Base-by-base conservation (phyloP, 2,113 vertebrate species). In the Acanthochromis polyacanthus region DNA sequence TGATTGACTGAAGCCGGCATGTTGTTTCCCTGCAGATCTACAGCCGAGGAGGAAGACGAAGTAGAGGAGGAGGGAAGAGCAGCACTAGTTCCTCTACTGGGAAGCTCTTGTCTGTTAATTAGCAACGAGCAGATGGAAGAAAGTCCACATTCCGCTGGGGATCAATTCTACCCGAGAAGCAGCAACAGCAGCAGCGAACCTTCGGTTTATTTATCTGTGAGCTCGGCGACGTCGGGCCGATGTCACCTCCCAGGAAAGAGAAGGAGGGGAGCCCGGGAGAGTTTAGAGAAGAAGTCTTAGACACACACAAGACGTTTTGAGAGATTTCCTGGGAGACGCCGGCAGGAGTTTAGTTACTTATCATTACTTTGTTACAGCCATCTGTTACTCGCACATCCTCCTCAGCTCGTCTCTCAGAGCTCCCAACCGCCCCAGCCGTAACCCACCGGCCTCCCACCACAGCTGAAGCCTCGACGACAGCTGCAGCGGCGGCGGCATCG, bases 81-180 rank as follows among this genome's bases (percentile, higher is more conserved):
- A 46, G 80, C 78, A 67, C 69, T 58, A 64, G 77, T 61, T 80
- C 51, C 73, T 89, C 88, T 90, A 79, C 60, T 69, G 90, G 88
- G 91, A 90, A 75, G 57, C 86, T 82, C 83, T 84, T 83, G 90
- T 90, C 89, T 93, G 92, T 93, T 94, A 94, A 94, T 94, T 94
- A 93, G 93, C 71, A 62, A 65, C 10, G 78, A 93, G 87, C 93
- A 94, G 92, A 93, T 93, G 93, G 93, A 92, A 90, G 84, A 84
- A 80, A 90, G 84, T 89, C 86, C 86, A 80, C 80, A 78, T 88
- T 77, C 92, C 85, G 40, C 88, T 71, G 75, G 90, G 92, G 92
- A 93, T 90, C 86, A 89, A 85, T 91, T 85, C 82, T 64, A 71
- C 75, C 72, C 66, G 23, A 80, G 81, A 87, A 90, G 85, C 78